Conservation (phyloP, 2,113 vertebrate species). For the Recurvirostra avosetta region DNA sequence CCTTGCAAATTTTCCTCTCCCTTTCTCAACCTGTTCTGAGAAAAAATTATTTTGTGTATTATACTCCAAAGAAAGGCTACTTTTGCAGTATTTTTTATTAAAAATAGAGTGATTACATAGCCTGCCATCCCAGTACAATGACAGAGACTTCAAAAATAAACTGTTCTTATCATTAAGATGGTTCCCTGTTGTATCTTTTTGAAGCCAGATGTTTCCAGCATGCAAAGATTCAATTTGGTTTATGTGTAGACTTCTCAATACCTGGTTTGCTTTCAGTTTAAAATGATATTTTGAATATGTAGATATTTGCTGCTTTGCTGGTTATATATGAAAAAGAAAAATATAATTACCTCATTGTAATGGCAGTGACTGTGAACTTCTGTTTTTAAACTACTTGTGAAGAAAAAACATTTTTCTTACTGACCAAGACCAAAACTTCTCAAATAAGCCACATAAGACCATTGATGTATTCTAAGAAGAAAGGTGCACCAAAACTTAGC, state of each 20-base stretch:
- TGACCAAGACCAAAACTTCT: not conserved
- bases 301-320: not conserved
- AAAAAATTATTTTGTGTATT: not conserved
- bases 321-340: not conserved
- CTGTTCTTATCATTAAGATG: not conserved
- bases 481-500: not conserved
- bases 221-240: not conserved
- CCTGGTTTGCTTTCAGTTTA: not conserved
- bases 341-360: not conserved
- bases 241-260: not conserved
- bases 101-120: not conserved
- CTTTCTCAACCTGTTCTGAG: not conserved
- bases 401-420: not conserved
- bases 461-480: not conserved
- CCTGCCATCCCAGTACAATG: not conserved
- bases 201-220: not conserved
- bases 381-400: not conserved
- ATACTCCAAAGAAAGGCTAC: not conserved
- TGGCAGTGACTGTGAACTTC: not conserved
- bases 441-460: not conserved
- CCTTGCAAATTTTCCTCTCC: not conserved
- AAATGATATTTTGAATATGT: not conserved
- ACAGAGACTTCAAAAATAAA: not conserved
- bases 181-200: not conserved
- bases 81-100: not conserved